These are phyloP conservation scores for Xenentodon cancila DNA, from an alignment of 2,797 vertebrate species.

Conservation along the genomic window DNA sequence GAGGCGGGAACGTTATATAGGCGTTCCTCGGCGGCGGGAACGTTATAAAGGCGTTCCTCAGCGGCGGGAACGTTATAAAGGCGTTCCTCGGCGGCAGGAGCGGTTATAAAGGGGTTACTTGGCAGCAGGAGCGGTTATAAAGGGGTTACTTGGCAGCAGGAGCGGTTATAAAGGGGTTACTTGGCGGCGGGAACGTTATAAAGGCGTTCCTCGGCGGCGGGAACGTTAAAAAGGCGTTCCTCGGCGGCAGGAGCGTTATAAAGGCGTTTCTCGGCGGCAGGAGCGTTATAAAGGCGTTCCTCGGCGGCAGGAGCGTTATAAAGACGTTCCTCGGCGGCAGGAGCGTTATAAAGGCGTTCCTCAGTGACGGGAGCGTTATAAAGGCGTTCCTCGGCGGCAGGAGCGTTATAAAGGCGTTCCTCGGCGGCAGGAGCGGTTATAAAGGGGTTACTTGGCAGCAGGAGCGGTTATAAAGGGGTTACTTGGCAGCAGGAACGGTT, in stretches of 20 bases:
- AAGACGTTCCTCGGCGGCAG: conserved; percentile 16
- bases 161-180: conserved; percentile 13
- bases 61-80: conserved; percentile 10
- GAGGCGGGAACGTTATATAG: conserved; percentile 12
- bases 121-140: conserved; percentile 19
- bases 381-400: conserved; percentile 15
- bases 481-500: too few relatives aligned
- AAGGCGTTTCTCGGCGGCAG: too few relatives aligned
- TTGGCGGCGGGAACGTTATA: conserved; percentile 10
- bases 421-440: conserved; percentile 11
- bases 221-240: conserved; percentile 14
- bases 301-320: conserved; percentile 10
- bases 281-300: conserved; percentile 14
- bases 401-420: conserved; percentile 14
- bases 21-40: conserved; percentile 15
- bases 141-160: too few relatives aligned
- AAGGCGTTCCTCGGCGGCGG: conserved; percentile 15
- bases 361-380: conserved; percentile 7
- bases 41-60: too few relatives aligned
- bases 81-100: conserved; percentile 11
- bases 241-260: too few relatives aligned
- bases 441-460: conserved; percentile 12
- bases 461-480: too few relatives aligned
- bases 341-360: too few relatives aligned
- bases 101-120: conserved; percentile 13